Conservation (phyloP, 1,140 invertebrate species). For the Nylanderia fulva region DNA sequence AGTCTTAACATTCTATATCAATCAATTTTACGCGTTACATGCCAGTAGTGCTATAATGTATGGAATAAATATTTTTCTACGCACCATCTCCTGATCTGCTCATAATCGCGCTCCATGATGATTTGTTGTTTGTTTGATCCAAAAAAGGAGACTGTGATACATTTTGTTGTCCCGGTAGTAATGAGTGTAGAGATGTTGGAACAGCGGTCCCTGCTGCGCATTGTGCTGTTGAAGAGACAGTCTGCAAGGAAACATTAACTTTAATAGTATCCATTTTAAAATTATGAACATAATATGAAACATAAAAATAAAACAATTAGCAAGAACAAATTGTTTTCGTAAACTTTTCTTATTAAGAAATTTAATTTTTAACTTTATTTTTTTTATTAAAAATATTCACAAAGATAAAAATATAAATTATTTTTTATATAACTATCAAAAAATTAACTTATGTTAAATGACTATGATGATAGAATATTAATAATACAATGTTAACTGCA, state of each 20-base stretch:
- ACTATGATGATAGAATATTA: background rate
- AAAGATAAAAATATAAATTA: constrained; percentile 11
- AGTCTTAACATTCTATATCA: constrained; percentile 7
- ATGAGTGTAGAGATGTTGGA: constrained; percentile 81
- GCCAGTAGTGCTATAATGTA: constrained; percentile 11
- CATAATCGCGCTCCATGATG: constrained; percentile 87
- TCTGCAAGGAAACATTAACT: constrained; percentile 70
- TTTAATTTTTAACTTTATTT: background rate
- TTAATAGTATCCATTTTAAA: background rate
- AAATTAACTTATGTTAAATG: background rate
- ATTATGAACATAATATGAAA: background rate
- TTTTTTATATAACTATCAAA: background rate
- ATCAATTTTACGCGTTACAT: constrained; percentile 42
- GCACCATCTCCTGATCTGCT: constrained; percentile 84
- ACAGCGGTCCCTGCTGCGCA: constrained; percentile 80
- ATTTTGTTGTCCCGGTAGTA: constrained; percentile 83
- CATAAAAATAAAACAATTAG: background rate
- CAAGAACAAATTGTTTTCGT: background rate
- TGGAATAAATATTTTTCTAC: constrained; percentile 5
- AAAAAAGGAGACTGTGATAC: constrained; percentile 80
- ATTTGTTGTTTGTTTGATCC: constrained; percentile 85
- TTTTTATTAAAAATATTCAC: constrained; percentile 33
- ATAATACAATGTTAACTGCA: background rate
- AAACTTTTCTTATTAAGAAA: constrained; percentile 16
- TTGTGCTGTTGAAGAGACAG: constrained; percentile 83